These are phyloP conservation scores for Etheostoma spectabile DNA, from an alignment of 2,113 vertebrate species.

Conservation along the genomic window DNA sequence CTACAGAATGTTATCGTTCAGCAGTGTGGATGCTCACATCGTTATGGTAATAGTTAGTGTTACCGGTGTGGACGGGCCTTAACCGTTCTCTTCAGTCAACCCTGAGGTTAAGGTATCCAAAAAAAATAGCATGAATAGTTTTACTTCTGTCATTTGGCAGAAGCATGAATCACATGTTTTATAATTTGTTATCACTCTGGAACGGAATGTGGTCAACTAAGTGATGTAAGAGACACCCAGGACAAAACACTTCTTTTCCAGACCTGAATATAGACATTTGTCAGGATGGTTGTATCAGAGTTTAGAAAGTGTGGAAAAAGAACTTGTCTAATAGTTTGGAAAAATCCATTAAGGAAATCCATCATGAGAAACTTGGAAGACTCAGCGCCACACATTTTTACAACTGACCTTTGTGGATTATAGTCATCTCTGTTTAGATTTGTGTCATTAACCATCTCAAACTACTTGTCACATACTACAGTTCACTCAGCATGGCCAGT, in stretches of 20 bases:
- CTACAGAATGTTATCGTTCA: too few species aligned
- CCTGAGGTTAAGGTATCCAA: neutral
- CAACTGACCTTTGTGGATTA: neutral
- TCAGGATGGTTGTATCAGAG: neutral
- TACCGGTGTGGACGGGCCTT: too few species aligned
- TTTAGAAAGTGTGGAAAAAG: slow-evolving; percentile 10
- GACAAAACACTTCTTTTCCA: slow-evolving; percentile 9
- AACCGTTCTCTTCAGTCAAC: neutral
- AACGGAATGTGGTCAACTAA: slow-evolving; percentile 16
- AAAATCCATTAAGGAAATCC: neutral
- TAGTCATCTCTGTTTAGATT: slow-evolving; percentile 2
- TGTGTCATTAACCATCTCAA: neutral
- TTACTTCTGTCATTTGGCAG: slow-evolving; percentile 12
- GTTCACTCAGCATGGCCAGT: neutral
- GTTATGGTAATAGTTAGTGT: too few species aligned
- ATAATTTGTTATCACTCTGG: slow-evolving; percentile 32
- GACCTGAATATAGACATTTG: neutral
- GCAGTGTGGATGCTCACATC: too few species aligned
- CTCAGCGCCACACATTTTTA: too few species aligned
- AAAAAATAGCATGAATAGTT: slow-evolving; percentile 33
- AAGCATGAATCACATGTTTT: slow-evolving; percentile 20
- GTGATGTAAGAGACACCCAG: slow-evolving; percentile 12
- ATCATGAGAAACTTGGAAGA: neutral
- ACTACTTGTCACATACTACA: neutral
- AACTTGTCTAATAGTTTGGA: neutral